These are phyloP conservation scores for Blennius ocellaris DNA, from an alignment of 2,113 vertebrate species.

Conservation along the genomic window DNA sequence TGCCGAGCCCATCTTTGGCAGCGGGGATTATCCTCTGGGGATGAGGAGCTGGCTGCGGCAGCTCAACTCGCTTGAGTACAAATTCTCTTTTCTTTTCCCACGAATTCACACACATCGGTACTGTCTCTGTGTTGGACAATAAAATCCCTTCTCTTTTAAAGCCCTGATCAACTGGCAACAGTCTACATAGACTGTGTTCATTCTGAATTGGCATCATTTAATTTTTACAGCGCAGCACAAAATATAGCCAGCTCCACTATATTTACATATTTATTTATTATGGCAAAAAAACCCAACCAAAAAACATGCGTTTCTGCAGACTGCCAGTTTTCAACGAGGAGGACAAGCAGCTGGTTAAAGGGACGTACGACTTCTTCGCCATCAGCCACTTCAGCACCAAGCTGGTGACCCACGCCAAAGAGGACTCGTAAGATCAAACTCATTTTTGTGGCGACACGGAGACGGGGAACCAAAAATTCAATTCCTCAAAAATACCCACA, in stretches of 20 bases:
- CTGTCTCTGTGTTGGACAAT: not conserved
- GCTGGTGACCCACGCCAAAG: slow-evolving; percentile 90
- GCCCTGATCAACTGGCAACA: too few relatives aligned
- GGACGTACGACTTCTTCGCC: slow-evolving; percentile 95
- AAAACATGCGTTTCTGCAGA: slow-evolving; percentile 45
- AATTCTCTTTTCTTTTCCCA: slow-evolving; percentile 5
- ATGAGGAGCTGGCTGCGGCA: slow-evolving; percentile 92
- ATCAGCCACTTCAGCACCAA: slow-evolving; percentile 93
- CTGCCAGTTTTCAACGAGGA: slow-evolving; percentile 92
- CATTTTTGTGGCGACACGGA: not conserved
- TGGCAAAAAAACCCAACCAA: too few relatives aligned
- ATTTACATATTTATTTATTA: not conserved
- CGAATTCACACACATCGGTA: not conserved
- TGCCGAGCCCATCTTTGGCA: slow-evolving; percentile 94
- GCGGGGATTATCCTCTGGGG: slow-evolving; percentile 89
- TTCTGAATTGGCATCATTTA: too few relatives aligned
- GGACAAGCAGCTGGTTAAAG: slow-evolving; percentile 86
- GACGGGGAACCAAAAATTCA: not conserved
- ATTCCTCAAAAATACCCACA: too few relatives aligned
- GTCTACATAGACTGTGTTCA: too few relatives aligned
- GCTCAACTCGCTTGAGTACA: slow-evolving; percentile 82
- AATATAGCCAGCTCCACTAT: not conserved
- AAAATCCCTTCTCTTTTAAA: too few relatives aligned
- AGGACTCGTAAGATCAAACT: slow-evolving; percentile 78
- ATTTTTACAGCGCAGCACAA: too few relatives aligned